These are phyloP conservation scores for Listronotus bonariensis DNA, from an alignment of 1,140 invertebrate species.

Conservation along the genomic window DNA sequence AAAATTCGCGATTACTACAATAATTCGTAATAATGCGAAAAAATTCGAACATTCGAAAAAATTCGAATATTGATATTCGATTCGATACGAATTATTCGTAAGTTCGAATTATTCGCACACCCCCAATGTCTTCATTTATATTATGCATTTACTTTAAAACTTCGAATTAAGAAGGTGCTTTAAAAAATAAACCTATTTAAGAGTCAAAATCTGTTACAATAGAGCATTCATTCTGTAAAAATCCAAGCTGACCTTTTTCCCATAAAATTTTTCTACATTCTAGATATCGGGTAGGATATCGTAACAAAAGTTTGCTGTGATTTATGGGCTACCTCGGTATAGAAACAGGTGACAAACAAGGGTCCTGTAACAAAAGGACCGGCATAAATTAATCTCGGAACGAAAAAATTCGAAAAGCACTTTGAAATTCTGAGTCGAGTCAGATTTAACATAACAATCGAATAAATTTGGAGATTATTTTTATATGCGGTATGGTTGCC, in stretches of 20 bases:
- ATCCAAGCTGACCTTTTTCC: slow-evolving; percentile 23
- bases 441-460: slow-evolving; percentile 30
- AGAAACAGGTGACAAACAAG: slow-evolving; percentile 35
- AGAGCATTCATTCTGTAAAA: slow-evolving; percentile 14
- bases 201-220: slow-evolving; percentile 2
- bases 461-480: slow-evolving; percentile 22
- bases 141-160: too few relatives aligned
- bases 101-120: too few relatives aligned
- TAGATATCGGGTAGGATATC: slow-evolving; percentile 19
- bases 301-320: slow-evolving; percentile 24
- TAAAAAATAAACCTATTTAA: background rate
- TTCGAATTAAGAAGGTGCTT: too few relatives aligned
- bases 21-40: too few relatives aligned
- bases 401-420: slow-evolving; percentile 22
- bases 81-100: too few relatives aligned
- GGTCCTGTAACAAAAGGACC: slow-evolving; percentile 26
- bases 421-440: slow-evolving; percentile 16
- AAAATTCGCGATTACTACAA: too few relatives aligned
- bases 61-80: too few relatives aligned
- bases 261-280: slow-evolving; percentile 31
- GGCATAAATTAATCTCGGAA: slow-evolving; percentile 26
- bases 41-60: too few relatives aligned
- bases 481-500: slow-evolving; percentile 8
- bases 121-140: too few relatives aligned
- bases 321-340: slow-evolving; percentile 28